phyloP scores from a whole-genome alignment of 2,113 vertebrate species.

The Dendropsophus ebraccatus region DNA sequence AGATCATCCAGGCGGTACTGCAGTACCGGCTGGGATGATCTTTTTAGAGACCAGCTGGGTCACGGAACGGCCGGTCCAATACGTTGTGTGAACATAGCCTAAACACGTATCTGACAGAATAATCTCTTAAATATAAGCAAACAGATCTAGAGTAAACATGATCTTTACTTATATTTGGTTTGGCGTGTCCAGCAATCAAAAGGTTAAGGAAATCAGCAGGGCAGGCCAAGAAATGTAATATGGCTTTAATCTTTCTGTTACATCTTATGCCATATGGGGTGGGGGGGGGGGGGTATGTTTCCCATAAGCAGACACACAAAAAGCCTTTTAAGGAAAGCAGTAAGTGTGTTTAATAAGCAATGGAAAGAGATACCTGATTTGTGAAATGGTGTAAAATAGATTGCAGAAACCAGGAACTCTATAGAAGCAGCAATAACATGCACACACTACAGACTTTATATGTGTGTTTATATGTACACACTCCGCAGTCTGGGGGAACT shows the following conservation, averaged over 20 bases:
- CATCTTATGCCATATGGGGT: slow-evolving; percentile 56
- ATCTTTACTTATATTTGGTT: not conserved
- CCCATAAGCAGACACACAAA: slow-evolving; percentile 49
- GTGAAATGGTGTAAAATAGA: slow-evolving; percentile 38
- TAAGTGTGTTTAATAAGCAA: slow-evolving; percentile 55
- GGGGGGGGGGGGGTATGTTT: slow-evolving; percentile 47
- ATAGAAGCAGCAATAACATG: slow-evolving; percentile 9
- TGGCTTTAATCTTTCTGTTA: slow-evolving; percentile 58
- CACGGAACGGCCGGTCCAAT: too few relatives aligned
- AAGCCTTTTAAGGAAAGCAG: slow-evolving; percentile 57
- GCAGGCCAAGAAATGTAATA: slow-evolving; percentile 50
- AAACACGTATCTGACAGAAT: not conserved
- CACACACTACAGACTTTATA: not conserved
- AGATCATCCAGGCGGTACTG: too few relatives aligned
- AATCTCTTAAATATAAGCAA: not conserved
- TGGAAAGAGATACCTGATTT: slow-evolving; percentile 49
- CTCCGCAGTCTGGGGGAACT: not conserved
- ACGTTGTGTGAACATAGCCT: too few relatives aligned
- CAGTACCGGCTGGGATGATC: too few relatives aligned
- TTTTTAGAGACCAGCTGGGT: too few relatives aligned
- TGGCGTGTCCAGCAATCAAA: not conserved
- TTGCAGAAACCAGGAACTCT: not conserved
- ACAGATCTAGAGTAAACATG: not conserved
- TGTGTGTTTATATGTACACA: slow-evolving; percentile 32
- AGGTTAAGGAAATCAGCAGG: slow-evolving; percentile 37